These are phyloP conservation scores for Myxocyprinus asiaticus DNA, from an alignment of 2,113 vertebrate species.

Conservation along the genomic window DNA sequence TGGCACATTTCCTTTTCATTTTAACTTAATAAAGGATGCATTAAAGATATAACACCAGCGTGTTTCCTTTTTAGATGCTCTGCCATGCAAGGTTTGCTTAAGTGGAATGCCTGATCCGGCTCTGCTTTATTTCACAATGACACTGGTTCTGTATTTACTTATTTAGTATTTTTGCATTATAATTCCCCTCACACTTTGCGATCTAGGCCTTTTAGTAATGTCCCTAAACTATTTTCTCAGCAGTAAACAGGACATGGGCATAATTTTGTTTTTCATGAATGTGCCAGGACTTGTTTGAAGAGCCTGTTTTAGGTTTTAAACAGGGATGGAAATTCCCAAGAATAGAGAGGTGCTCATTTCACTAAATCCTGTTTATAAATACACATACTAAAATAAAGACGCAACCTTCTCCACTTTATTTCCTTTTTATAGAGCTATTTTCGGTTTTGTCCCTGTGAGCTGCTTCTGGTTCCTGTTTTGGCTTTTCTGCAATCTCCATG, in stretches of 20 bases:
- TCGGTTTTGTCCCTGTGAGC: constrained; percentile 11
- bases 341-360: constrained; percentile 14
- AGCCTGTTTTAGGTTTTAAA: constrained; percentile 1
- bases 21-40: no score
- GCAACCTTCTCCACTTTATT: constrained; percentile 19
- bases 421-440: constrained; percentile 28
- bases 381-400: constrained; percentile 17
- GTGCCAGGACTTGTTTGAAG: constrained; percentile 14
- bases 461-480: constrained; percentile 39
- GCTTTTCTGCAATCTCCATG: constrained; percentile 25
- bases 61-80: no score
- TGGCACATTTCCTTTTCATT: no score
- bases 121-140: no score
- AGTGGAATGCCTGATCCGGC: no score
- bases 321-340: constrained; percentile 18
- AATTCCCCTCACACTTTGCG: no score
- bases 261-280: not conserved
- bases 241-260: not conserved
- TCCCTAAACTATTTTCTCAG: not conserved
- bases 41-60: no score
- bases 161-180: no score
- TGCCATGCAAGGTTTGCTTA: no score
- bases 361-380: constrained; percentile 22
- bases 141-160: no score
- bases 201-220: not conserved